Base-by-base conservation (phyloP, 2,113 vertebrate species). In the Rhinopomastus cyanomelas region DNA sequence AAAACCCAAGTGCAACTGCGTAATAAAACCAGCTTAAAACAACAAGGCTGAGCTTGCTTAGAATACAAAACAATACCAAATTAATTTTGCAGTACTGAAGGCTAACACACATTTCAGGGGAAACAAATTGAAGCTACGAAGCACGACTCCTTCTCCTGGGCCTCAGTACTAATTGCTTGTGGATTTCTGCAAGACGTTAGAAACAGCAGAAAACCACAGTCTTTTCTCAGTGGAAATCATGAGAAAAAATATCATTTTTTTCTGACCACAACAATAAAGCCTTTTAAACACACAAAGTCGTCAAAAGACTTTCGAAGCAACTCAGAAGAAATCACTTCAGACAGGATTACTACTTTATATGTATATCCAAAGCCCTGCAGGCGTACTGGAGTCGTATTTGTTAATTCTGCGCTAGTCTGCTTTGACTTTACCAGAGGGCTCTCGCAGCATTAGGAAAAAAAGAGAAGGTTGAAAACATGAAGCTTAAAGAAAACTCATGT, bases 211-310 rank as follows among this genome's bases (percentile, higher is more conserved):
- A 95, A 93, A 88, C 66, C 78, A 75, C 62, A 68, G 81, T 23
- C 88, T 94, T 94, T 77, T 69, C 95, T 94, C 93, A 60, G 83
- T 87, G 93, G 90, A 93, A 95, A 93, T 90, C 92, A 84, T 66
- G 55, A 91, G 93, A 76, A 93, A 32, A 91, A 95, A 85, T 59
- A 92, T 29, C 3, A 0, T 94, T 95, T 79, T n/a, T 84, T 92
- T 93, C 86, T 88, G 93, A 92, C 94, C 92, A 80, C 78, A 92
- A 95, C 78, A 91, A 89, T 86, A 95, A 92, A 92, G 60, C 77
- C 85, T 88, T 94, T 95, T 94, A 94, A 94, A 94, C 77, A 81
- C 65, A 29, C 27, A 11, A 85, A 91, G 83, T 94, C 30, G 57
- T 86, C 95, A 89, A 65, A 95, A 91, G 91, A 78, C 65, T 88